Evolutionary conservation across 2,888 invertebrate species (phyloP).

Genomic region (Ormyrus rosae): DNA sequence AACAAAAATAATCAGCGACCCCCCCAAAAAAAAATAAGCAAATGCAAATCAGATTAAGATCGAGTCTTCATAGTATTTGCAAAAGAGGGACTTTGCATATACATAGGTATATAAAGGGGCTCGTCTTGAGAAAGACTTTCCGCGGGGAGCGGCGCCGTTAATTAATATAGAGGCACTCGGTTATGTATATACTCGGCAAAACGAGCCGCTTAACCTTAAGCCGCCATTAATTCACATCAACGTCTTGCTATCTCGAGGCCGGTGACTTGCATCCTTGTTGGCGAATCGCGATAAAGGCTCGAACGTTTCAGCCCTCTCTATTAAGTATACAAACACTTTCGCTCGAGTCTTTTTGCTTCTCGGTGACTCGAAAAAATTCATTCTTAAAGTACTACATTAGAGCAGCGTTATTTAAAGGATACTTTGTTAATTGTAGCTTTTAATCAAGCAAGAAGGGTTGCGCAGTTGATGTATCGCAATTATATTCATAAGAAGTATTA

Average conservation of each 20-base stretch:
- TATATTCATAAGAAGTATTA: no score
- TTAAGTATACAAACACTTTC: no score
- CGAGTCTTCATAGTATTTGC: conserved; percentile 41
- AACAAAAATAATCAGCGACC: background rate
- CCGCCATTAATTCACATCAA: conserved; percentile 76
- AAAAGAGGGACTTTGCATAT: conserved; percentile 48
- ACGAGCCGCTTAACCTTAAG: conserved; percentile 61
- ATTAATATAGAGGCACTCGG: conserved; percentile 52
- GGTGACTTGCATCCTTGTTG: conserved; percentile 74
- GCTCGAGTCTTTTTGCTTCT: no score
- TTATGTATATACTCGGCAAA: background rate
- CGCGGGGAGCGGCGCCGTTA: conserved; percentile 21
- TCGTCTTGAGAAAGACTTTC: background rate
- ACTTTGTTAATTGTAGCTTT: no score
- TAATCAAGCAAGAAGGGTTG: no score
- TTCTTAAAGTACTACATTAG: no score
- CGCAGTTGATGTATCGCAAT: no score
- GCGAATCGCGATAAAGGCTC: conserved; percentile 68
- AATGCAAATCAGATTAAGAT: conserved; percentile 46
- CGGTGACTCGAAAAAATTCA: no score
- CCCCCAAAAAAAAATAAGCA: background rate
- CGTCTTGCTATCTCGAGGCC: conserved; percentile 71
- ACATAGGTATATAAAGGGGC: conserved; percentile 3
- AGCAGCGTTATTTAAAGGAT: no score
- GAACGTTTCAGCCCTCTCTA: no score